Conservation (phyloP, 2,113 vertebrate species). For the Morphnarchus princeps region DNA sequence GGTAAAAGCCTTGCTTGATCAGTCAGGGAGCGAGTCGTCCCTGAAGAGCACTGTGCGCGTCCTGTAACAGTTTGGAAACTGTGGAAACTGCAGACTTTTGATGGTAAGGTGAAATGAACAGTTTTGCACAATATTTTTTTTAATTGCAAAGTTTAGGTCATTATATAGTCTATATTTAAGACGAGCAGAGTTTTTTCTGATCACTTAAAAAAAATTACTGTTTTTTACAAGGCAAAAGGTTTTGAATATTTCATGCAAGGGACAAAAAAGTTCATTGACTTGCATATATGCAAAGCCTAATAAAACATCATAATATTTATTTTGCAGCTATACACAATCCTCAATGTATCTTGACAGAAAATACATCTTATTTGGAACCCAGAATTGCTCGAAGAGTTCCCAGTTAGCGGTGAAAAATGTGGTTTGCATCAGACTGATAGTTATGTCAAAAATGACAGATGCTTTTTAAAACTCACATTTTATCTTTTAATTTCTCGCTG, state of each 20-base stretch:
- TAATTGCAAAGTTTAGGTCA: neutral
- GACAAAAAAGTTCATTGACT: neutral
- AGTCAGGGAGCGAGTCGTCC: neutral
- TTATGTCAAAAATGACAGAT: neutral
- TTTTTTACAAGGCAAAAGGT: neutral
- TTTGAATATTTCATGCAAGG: neutral
- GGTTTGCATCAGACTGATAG: neutral
- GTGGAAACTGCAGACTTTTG: neutral
- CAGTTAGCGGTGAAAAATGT: neutral
- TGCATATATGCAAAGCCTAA: neutral
- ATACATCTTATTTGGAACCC: neutral
- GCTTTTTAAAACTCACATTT: neutral
- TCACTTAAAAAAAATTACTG: neutral
- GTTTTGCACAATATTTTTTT: neutral
- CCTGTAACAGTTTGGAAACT: neutral
- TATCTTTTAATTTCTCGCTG: neutral
- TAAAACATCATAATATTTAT: neutral
- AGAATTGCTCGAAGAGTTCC: neutral
- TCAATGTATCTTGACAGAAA: neutral
- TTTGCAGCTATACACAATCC: neutral
- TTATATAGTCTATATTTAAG: neutral
- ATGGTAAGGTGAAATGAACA: neutral
- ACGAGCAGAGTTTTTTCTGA: neutral
- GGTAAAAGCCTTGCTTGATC: neutral
- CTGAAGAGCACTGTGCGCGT: fast-evolving